Percentiles rank a stretch among this genome's conserved stretches.
Conservation (phyloP, 2,113 vertebrate genomes). For the Coturnix japonica region DNA sequence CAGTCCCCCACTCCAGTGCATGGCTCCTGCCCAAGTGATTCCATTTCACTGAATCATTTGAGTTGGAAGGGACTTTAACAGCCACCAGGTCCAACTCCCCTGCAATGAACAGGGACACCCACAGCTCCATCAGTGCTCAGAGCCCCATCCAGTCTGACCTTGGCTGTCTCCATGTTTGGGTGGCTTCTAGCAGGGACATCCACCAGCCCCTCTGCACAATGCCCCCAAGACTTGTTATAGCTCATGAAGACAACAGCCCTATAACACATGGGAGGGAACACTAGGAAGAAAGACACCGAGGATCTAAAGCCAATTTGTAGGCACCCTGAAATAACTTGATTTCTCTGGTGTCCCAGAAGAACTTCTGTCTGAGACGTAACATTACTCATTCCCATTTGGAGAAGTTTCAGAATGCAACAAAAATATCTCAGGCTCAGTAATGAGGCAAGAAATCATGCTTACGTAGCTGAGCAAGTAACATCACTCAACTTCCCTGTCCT, state of each 20-base stretch:
- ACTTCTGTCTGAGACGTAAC: background rate
- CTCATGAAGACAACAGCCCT: background rate
- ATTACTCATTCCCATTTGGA: slow-evolving; percentile 52
- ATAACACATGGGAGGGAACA: background rate
- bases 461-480: slow-evolving; percentile 53
- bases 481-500: slow-evolving; percentile 44
- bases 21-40: background rate
- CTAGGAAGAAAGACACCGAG: background rate
- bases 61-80: too few relatives aligned
- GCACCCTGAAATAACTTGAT: slow-evolving; percentile 9
- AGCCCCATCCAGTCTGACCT: background rate
- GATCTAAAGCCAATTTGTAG: background rate
- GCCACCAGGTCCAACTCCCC: too few relatives aligned
- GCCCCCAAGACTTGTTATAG: background rate
- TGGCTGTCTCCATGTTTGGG: background rate
- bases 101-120: too few relatives aligned
- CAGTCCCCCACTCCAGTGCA: background rate
- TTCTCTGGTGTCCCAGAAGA: background rate
- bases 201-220: background rate
- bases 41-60: too few relatives aligned
- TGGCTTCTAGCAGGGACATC: background rate
- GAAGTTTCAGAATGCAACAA: slow-evolving; percentile 38
- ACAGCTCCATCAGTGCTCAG: background rate
- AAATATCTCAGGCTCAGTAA: slow-evolving; percentile 55
- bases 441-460: slow-evolving; percentile 69